phyloP scores from a whole-genome alignment of 2,113 vertebrate species.

The Lamprotornis superbus region DNA sequence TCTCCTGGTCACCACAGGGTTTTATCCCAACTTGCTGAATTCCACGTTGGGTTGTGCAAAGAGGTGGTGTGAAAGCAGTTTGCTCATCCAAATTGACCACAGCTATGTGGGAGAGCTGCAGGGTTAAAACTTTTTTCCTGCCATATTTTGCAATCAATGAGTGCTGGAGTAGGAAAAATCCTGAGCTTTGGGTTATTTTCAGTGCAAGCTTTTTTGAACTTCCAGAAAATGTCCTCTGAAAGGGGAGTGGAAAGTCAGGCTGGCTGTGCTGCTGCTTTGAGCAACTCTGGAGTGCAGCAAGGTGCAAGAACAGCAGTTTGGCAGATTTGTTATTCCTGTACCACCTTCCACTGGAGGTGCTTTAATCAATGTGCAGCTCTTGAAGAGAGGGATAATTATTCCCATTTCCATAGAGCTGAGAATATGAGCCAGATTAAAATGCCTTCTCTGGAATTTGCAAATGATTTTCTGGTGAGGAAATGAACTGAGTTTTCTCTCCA shows the following conservation, averaged over 20 bases:
- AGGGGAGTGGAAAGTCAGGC: background rate
- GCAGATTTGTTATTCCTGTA: background rate
- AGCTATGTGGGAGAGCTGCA: accelerated
- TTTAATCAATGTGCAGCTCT: background rate
- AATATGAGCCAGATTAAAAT: background rate
- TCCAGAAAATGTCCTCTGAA: background rate
- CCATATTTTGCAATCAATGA: background rate
- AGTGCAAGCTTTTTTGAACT: accelerated
- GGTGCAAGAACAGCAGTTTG: background rate
- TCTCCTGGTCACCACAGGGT: background rate
- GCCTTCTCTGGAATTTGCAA: background rate
- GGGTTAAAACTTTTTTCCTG: background rate
- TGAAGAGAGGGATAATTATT: background rate
- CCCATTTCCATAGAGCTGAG: background rate
- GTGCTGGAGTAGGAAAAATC: background rate
- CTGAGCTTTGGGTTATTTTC: background rate
- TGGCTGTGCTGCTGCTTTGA: background rate
- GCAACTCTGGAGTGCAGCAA: background rate
- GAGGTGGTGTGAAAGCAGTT: background rate
- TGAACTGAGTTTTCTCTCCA: background rate
- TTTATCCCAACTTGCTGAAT: background rate
- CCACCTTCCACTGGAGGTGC: background rate
- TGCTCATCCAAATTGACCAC: background rate
- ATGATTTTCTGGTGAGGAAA: background rate
- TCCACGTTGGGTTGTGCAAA: accelerated